A percentile compares a stretch with the other conserved stretches of the same genome.
Evolutionary conservation across 2,113 vertebrate species (phyloP).

Genomic region (Bos javanicus): DNA sequence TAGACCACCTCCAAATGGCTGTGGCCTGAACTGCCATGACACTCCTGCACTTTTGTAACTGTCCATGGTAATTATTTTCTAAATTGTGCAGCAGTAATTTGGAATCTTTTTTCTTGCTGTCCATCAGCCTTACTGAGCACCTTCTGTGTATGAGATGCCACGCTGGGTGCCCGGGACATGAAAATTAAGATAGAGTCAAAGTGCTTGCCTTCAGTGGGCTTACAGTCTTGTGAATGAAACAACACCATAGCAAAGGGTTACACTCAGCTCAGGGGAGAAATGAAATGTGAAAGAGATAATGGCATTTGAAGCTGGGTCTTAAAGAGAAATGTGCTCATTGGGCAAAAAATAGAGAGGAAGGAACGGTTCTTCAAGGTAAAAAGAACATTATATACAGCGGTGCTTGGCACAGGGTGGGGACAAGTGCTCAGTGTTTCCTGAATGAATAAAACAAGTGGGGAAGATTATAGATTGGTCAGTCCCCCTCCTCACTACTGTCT

Average conservation of each 20-base stretch:
- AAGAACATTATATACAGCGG: background rate
- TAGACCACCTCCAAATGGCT: background rate
- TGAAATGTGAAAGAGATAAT: background rate
- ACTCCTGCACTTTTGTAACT: background rate
- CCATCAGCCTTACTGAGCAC: background rate
- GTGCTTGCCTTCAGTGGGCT: background rate
- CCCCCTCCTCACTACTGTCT: too few relatives aligned
- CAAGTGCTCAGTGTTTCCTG: accelerated
- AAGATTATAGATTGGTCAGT: accelerated
- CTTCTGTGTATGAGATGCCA: background rate
- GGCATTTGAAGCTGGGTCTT: background rate
- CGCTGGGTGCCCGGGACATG: background rate
- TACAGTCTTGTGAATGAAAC: background rate
- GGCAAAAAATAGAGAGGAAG: background rate
- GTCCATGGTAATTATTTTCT: background rate
- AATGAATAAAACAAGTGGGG: background rate
- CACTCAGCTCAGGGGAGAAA: accelerated
- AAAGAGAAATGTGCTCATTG: background rate
- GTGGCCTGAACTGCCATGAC: background rate
- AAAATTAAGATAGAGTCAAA: background rate
- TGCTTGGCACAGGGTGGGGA: background rate
- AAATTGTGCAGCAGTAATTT: background rate
- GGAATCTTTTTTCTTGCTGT: background rate
- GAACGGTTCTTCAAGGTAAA: background rate
- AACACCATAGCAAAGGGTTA: accelerated